These are phyloP conservation scores for Carduelis carduelis DNA, from an alignment of 2,797 vertebrate species.

Conservation along the genomic window DNA sequence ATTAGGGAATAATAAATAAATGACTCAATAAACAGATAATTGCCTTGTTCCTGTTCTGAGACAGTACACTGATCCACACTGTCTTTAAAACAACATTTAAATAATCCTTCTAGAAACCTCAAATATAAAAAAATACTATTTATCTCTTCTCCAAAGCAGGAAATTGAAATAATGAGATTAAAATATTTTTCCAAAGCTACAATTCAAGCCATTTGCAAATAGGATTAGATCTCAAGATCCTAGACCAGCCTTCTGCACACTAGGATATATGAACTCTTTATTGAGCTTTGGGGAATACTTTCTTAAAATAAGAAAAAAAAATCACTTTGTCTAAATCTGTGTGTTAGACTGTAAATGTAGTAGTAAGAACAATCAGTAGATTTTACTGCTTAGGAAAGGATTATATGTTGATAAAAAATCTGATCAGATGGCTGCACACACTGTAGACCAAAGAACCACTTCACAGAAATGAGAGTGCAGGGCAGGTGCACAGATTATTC, in stretches of 20 bases:
- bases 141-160: conserved; percentile 21
- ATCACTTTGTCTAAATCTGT: not conserved
- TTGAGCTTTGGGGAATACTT: not conserved
- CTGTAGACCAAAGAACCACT: not conserved
- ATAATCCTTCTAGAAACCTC: not conserved
- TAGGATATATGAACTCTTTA: not conserved
- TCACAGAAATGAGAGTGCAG: not conserved
- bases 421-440: not conserved
- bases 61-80: not conserved
- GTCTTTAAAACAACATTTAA: conserved; percentile 1
- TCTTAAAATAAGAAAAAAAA: not conserved
- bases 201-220: conserved; percentile 7
- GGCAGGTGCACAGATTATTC: not conserved
- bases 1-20: not conserved
- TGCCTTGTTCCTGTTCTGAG: not conserved
- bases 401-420: not conserved
- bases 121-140: conserved; percentile 5
- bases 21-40: not conserved
- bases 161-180: conserved; percentile 46
- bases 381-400: not conserved
- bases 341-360: not conserved
- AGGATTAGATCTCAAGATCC: conserved; percentile 20
- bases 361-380: not conserved
- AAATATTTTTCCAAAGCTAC: conserved; percentile 17
- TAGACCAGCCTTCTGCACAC: not conserved